Evolutionary conservation across 1,140 invertebrate species (phyloP).

Genomic region (Rhynchophorus ferrugineus): DNA sequence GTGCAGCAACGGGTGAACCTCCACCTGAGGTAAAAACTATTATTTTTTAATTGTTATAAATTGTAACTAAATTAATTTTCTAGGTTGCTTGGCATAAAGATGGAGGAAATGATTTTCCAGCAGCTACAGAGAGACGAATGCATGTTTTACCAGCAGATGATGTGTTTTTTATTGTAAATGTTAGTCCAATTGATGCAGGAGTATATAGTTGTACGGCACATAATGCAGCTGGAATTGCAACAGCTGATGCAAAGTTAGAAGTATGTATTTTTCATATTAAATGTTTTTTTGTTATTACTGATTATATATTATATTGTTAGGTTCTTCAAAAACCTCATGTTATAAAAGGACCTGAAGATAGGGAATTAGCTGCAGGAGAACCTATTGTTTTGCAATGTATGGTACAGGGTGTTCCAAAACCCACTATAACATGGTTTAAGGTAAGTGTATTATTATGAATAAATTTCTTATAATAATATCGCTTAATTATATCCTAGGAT

Average conservation of each 20-base stretch:
- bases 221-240: slow-evolving; percentile 79
- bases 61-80: neutral
- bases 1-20: slow-evolving; percentile 84
- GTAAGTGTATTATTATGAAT: neutral
- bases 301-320: slow-evolving; percentile 46
- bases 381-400: slow-evolving; percentile 83
- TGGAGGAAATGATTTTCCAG: slow-evolving; percentile 90
- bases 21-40: slow-evolving; percentile 56
- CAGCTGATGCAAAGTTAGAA: slow-evolving; percentile 63
- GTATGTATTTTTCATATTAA: slow-evolving; percentile 2
- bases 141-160: slow-evolving; percentile 87
- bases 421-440: slow-evolving; percentile 82
- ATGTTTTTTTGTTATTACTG: slow-evolving; percentile 38
- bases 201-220: slow-evolving; percentile 90
- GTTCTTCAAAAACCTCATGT: slow-evolving; percentile 70
- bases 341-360: slow-evolving; percentile 75
- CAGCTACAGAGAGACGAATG: slow-evolving; percentile 86
- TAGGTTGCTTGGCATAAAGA: slow-evolving; percentile 83
- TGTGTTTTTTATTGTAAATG: slow-evolving; percentile 85
- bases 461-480: too few species aligned
- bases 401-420: slow-evolving; percentile 76
- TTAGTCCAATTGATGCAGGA: slow-evolving; percentile 80
- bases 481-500: slow-evolving; percentile 44
- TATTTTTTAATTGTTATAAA: neutral
- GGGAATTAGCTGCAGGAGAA: slow-evolving; percentile 68